phyloP scores from a whole-genome alignment of 2,888 invertebrate genomes.

The Camponotus fellah region DNA sequence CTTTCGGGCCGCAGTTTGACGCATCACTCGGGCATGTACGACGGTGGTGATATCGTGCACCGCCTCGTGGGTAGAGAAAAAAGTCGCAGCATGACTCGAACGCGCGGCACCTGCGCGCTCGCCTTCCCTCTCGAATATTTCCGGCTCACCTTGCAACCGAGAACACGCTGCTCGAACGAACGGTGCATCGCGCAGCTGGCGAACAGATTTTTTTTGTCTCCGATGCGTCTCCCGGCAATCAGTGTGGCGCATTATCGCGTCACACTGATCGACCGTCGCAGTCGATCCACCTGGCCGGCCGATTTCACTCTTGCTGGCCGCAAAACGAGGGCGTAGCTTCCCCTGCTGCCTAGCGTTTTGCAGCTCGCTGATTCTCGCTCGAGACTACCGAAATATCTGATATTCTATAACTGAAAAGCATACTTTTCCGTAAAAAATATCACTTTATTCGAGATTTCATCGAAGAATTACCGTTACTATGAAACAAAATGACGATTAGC shows the following conservation, averaged over 20 bases:
- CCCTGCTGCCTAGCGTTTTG: background rate
- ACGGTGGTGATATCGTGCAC: background rate
- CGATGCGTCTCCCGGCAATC: constrained; percentile 22
- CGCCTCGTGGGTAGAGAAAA: constrained; percentile 1
- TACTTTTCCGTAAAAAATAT: constrained; percentile 73
- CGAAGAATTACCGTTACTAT: constrained; percentile 60
- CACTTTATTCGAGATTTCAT: constrained; percentile 73
- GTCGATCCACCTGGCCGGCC: constrained; percentile 5
- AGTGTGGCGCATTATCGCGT: constrained; percentile 21
- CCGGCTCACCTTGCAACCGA: constrained; percentile 60
- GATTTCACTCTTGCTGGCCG: background rate
- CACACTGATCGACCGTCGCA: background rate
- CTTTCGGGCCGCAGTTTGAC: background rate
- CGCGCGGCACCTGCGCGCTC: constrained; percentile 53
- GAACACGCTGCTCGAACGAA: constrained; percentile 26
- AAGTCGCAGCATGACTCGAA: constrained; percentile 52
- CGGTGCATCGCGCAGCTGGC: constrained; percentile 57
- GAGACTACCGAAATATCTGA: background rate
- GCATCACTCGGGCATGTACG: background rate
- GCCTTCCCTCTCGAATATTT: constrained; percentile 53
- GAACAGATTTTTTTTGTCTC: constrained; percentile 21
- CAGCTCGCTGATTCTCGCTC: background rate
- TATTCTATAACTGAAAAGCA: constrained; percentile 15
- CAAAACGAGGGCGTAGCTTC: background rate
- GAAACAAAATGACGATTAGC: constrained; percentile 69